Evolutionary conservation across 2,113 vertebrate genomes (phyloP).

Genomic region (Colaptes auratus): DNA sequence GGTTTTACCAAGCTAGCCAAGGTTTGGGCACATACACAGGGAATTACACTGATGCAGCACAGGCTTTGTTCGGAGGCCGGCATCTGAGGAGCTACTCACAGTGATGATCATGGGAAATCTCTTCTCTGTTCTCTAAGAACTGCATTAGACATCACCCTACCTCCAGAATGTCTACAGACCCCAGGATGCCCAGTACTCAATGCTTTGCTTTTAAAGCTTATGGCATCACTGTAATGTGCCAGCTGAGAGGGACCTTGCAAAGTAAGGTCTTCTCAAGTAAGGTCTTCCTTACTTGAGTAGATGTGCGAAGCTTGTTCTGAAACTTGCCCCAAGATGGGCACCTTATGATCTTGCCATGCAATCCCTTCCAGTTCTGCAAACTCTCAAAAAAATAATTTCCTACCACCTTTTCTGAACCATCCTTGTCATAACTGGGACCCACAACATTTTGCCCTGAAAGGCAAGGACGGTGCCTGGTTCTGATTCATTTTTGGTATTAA

Average conservation of each 20-base stretch:
- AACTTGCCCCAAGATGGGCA: neutral
- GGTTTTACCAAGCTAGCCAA: no score
- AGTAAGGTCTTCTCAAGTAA: neutral
- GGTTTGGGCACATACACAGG: neutral
- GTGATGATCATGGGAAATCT: neutral
- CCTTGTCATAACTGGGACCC: neutral
- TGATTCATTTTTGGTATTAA: neutral
- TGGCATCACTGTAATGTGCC: neutral
- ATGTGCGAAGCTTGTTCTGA: neutral
- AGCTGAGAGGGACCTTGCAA: neutral
- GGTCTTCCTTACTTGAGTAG: neutral
- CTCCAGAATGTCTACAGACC: neutral
- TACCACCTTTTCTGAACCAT: neutral
- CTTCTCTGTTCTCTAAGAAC: neutral
- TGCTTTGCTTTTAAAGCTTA: neutral
- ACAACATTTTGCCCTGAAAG: neutral
- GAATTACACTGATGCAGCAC: neutral
- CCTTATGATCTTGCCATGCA: neutral
- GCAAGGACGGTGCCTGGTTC: neutral
- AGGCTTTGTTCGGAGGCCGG: neutral
- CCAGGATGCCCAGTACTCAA: neutral
- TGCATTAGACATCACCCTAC: neutral
- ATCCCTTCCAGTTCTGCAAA: neutral
- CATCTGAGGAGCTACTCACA: neutral
- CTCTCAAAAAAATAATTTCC: neutral